Evolutionary conservation across 2,113 vertebrate genomes (phyloP), one percentile per base, ranked within the genome.

Genomic region (Diadophis punctatus): DNA sequence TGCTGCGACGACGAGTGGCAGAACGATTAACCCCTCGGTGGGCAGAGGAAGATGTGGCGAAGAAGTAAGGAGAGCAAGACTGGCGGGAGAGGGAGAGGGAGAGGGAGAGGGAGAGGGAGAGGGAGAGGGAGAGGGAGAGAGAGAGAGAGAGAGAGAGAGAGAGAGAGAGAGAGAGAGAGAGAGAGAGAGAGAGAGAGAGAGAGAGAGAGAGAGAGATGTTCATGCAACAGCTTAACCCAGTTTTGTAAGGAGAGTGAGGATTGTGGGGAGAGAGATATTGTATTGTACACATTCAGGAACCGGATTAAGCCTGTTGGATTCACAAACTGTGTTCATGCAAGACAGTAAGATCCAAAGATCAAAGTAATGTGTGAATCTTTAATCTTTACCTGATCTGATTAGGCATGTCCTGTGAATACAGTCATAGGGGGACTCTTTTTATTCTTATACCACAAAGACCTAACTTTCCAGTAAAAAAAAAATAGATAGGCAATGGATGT

Each of bases 11-110:
- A 97, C 97, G 97, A 97, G 97, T 97, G 97, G 97, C 96, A 95
- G 68, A 89, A 85, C 95, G 86, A 96, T 98, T 99, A 98, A 98
- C 98, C 96, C 97, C 93, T 97, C 97, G 95, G 20, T 74, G 49
- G 3, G 90, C 46, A 20, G 90, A 34, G 63, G 25, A 5, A 0
- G 34, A 80, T 39, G 8, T 43, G 74, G 74, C 34, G 34, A 25
- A 23, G 68, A 23, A 52, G 8, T 20, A 22, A 34, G 23, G 51
- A 49, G 22, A 34, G 55, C 16, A 49, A 87, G 91, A 48, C 18
- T 14, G 34, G 68, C 3, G 90, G 51, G 34, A 39, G 8, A 22
- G 11, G 58, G 86, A n/a, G 48, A 49, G 8, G 8, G 48, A 49
- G 8, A 9, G 48, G 8, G 18, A 34, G 63, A 8, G n/a, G n/a